These are phyloP conservation scores for Salvelinus namaycush DNA, from an alignment of 2,113 vertebrate genomes.

Conservation along the genomic window DNA sequence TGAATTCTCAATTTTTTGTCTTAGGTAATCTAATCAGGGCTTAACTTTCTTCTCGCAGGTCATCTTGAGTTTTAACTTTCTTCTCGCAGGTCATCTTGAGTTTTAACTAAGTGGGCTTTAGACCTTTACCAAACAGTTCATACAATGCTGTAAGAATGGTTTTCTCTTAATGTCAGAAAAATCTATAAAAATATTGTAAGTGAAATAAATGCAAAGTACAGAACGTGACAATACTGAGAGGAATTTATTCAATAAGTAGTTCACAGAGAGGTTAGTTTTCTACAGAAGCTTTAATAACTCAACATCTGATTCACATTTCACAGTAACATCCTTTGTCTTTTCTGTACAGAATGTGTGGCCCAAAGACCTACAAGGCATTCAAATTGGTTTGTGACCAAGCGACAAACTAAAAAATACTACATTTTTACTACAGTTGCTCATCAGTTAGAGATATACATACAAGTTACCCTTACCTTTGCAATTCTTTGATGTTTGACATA, in stretches of 20 bases:
- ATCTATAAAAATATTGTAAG: not conserved
- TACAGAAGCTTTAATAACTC: slow-evolving; percentile 74
- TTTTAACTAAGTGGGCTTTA: not conserved
- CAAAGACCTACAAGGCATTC: slow-evolving; percentile 17
- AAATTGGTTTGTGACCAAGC: slow-evolving; percentile 18
- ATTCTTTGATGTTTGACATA: slow-evolving; percentile 12
- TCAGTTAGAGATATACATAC: slow-evolving; percentile 21
- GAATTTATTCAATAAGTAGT: slow-evolving; percentile 16
- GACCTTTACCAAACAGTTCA: not conserved
- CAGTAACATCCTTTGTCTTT: slow-evolving; percentile 9
- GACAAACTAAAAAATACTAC: slow-evolving; percentile 9
- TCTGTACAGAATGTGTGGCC: slow-evolving; percentile 42
- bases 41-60: slow-evolving; percentile 3
- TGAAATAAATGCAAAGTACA: not conserved
- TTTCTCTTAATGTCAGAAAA: slow-evolving; percentile 13
- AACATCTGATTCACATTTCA: slow-evolving; percentile 12
- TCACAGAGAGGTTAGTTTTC: slow-evolving; percentile 39
- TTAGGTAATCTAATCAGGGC: not conserved
- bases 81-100: slow-evolving; percentile 10
- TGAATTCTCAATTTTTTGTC: slow-evolving; percentile 18
- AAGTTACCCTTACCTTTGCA: not conserved
- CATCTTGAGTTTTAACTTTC: slow-evolving; percentile 8
- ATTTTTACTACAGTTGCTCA: slow-evolving; percentile 27
- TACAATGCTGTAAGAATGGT: not conserved
- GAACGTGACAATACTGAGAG: slow-evolving; percentile 38